Conservation (phyloP, 2,888 invertebrate species). For the Harpalus rubripes region DNA sequence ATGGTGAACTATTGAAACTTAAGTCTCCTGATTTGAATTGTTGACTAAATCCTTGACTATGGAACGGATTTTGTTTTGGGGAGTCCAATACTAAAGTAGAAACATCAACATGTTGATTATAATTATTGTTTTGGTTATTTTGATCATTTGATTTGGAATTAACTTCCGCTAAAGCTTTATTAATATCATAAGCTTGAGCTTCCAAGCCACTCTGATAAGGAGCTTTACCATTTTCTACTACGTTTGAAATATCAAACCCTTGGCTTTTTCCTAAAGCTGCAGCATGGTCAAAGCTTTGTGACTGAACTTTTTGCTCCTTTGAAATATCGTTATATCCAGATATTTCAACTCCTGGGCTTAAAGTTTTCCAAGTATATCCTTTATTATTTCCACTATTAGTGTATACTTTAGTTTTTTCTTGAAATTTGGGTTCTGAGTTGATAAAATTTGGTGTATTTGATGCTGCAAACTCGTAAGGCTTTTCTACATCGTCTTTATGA, state of each 20-base stretch:
- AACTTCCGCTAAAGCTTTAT: conserved; percentile 29
- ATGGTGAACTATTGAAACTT: not conserved
- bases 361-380: conserved; percentile 72
- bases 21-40: conserved; percentile 12
- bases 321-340: conserved; percentile 69
- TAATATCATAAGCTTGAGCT: conserved; percentile 32
- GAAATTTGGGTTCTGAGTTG: not conserved
- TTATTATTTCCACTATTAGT: conserved; percentile 46
- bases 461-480: conserved; percentile 67
- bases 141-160: not conserved
- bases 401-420: conserved; percentile 53
- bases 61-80: not conserved
- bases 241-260: conserved; percentile 78
- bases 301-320: conserved; percentile 54
- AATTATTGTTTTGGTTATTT: not conserved
- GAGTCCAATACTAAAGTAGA: not conserved
- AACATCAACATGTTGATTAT: not conserved
- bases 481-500: conserved; percentile 71
- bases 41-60: not conserved
- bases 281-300: conserved; percentile 76
- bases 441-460: conserved; percentile 51
- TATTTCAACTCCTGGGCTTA: conserved; percentile 74
- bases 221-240: conserved; percentile 71
- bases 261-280: conserved; percentile 77
- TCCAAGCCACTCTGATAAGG: conserved; percentile 6